Conservation (phyloP, 2,113 vertebrate genomes). For the Vulpes vulpes region DNA sequence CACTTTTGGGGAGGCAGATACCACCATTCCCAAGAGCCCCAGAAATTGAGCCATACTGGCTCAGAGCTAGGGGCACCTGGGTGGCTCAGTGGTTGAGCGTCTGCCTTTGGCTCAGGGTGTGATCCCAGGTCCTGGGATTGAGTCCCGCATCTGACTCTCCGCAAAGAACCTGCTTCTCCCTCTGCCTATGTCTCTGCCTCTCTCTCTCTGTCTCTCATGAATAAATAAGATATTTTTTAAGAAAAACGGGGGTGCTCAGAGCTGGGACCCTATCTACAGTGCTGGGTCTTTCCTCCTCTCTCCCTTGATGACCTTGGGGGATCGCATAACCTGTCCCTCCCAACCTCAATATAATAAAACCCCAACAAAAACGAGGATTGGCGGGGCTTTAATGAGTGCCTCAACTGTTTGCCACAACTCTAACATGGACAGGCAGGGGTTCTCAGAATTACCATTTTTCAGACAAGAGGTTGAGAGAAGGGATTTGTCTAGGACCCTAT, state of each 20-base stretch:
- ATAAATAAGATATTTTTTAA: too few species aligned
- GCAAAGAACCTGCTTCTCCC: too few species aligned
- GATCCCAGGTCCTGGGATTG: too few species aligned
- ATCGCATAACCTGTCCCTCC: neutral
- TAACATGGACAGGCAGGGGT: neutral
- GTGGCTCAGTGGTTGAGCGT: too few species aligned
- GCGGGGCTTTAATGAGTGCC: neutral
- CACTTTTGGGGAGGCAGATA: neutral
- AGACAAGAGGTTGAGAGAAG: neutral
- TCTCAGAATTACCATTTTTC: neutral
- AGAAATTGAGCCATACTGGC: neutral
- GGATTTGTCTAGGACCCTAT: neutral
- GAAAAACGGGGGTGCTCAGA: neutral
- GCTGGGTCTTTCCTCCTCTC: neutral
- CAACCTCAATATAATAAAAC: neutral
- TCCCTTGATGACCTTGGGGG: neutral
- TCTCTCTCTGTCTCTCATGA: too few species aligned
- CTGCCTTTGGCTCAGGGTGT: too few species aligned
- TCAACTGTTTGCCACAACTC: neutral
- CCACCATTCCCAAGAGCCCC: neutral
- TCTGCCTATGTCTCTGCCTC: too few species aligned
- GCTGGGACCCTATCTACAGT: neutral
- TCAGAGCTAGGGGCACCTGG: neutral
- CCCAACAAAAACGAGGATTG: neutral
- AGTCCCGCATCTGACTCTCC: too few species aligned